Conservation (phyloP, 2,888 invertebrate species). For the Chelonus formosanus region DNA sequence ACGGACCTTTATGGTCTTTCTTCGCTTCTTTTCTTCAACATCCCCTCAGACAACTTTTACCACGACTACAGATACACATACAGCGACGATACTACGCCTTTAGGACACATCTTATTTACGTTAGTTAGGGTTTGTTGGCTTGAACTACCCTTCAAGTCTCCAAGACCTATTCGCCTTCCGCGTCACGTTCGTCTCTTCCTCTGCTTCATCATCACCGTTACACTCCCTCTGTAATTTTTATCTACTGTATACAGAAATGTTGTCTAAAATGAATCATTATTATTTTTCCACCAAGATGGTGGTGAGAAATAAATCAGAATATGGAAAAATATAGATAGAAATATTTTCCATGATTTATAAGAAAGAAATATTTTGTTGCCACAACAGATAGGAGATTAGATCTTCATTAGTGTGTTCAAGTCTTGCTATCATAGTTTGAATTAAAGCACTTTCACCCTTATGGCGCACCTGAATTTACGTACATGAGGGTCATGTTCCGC, state of each 20-base stretch:
- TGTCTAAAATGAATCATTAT: too few species aligned
- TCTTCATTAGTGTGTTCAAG: too few species aligned
- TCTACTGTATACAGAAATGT: too few species aligned
- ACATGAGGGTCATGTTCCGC: slow-evolving; percentile 31
- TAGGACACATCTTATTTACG: slow-evolving; percentile 63
- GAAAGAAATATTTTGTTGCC: too few species aligned
- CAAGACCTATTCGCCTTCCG: slow-evolving; percentile 53
- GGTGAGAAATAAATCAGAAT: too few species aligned
- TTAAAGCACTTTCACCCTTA: slow-evolving; percentile 15
- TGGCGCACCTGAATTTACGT: slow-evolving; percentile 41
- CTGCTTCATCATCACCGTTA: not conserved
- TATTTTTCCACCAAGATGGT: too few species aligned
- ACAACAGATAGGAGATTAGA: too few species aligned
- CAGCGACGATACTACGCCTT: slow-evolving; percentile 10
- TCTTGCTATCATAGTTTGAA: slow-evolving; percentile 26
- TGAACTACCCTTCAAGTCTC: slow-evolving; percentile 53
- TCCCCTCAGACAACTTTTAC: slow-evolving; percentile 21
- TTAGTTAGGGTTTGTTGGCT: slow-evolving; percentile 64
- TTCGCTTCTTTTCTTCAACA: not conserved
- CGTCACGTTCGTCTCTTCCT: slow-evolving; percentile 31
- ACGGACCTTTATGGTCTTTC: slow-evolving; percentile 25
- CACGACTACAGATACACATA: not conserved
- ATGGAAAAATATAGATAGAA: too few species aligned
- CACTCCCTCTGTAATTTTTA: too few species aligned
- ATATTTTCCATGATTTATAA: too few species aligned